Evolutionary conservation across 2,797 vertebrate species (phyloP).

Genomic region (Pseudomugil tenellus): DNA sequence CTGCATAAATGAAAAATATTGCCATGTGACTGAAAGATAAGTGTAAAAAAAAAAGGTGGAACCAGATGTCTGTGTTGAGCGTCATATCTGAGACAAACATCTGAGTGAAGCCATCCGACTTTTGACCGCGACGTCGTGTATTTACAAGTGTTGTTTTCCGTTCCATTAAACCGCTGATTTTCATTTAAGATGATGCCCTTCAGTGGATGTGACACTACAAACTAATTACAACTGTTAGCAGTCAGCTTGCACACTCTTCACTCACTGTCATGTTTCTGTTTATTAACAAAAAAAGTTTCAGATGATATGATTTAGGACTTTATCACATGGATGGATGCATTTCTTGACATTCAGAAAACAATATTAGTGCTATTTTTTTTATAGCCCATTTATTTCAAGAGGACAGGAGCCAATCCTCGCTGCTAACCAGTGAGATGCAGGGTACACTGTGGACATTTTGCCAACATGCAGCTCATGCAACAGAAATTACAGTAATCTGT

Average conservation of each 20-base stretch:
- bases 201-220: constrained; percentile 71
- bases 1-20: constrained; percentile 17
- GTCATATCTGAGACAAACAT: constrained; percentile 26
- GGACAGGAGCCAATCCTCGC: too few species aligned
- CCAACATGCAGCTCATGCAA: too few species aligned
- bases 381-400: too few species aligned
- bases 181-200: constrained; percentile 76
- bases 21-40: background rate
- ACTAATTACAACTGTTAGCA: constrained; percentile 75
- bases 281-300: background rate
- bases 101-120: constrained; percentile 56
- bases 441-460: constrained; percentile 1
- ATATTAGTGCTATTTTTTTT: too few species aligned
- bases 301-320: constrained; percentile 13
- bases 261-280: constrained; percentile 38
- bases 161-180: constrained; percentile 75
- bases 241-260: constrained; percentile 41
- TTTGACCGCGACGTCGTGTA: constrained; percentile 76
- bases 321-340: background rate
- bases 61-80: background rate
- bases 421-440: too few species aligned
- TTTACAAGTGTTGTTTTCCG: constrained; percentile 75
- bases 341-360: too few species aligned
- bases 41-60: background rate
- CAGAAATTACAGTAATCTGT: too few species aligned